Conservation (phyloP, 2,797 vertebrate species). For the Megalops cyprinoides region DNA sequence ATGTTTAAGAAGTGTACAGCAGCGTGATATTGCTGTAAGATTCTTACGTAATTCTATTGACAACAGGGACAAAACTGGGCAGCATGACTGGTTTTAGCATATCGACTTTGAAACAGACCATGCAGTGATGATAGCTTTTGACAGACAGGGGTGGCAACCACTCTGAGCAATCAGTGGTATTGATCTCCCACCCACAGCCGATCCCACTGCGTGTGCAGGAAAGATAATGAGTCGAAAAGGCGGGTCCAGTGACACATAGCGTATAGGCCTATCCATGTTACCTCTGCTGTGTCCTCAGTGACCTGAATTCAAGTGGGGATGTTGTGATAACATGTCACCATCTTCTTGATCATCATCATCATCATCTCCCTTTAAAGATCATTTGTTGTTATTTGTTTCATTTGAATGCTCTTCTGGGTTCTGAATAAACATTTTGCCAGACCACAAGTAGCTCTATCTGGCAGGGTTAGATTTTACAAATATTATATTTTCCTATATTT, state of each 20-base stretch:
- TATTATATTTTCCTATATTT: too few species aligned
- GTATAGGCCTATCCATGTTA: background rate
- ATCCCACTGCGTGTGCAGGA: background rate
- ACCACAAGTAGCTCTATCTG: too few species aligned
- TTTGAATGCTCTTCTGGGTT: background rate
- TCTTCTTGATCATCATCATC: too few species aligned
- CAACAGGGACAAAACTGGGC: too few species aligned
- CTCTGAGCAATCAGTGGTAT: background rate
- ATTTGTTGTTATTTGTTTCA: background rate
- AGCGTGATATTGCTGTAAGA: too few species aligned
- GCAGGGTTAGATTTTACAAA: too few species aligned
- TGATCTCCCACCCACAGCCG: background rate
- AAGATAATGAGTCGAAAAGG: conserved; percentile 15
- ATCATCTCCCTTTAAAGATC: background rate
- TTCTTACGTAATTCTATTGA: too few species aligned
- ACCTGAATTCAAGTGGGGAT: background rate
- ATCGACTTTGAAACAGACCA: conserved; percentile 1
- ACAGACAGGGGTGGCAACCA: background rate
- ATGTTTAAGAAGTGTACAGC: too few species aligned
- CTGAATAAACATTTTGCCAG: background rate
- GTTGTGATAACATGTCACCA: background rate
- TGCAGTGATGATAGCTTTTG: conserved; percentile 8
- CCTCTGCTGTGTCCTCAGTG: background rate
- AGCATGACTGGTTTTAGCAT: too few species aligned
- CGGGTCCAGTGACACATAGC: background rate